Conservation (phyloP, 2,113 vertebrate species). For the Anolis sagrei region DNA sequence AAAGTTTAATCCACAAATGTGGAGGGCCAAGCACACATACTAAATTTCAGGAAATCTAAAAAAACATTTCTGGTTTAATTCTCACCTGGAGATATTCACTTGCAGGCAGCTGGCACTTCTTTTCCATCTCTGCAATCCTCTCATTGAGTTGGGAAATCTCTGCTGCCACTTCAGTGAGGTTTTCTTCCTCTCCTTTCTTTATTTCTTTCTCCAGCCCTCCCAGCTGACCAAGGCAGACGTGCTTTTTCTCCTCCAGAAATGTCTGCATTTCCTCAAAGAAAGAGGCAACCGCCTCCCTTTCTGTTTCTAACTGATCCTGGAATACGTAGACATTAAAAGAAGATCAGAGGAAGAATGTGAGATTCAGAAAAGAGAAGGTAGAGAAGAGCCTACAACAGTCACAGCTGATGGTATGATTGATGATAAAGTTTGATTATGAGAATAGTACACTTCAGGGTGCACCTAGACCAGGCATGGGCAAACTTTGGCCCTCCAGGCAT, state of each 20-base stretch:
- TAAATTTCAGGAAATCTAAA: background rate
- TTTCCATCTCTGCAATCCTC: background rate
- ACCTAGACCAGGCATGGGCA: too few relatives aligned
- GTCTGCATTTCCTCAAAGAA: background rate
- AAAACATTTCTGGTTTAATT: background rate
- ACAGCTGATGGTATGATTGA: too few relatives aligned
- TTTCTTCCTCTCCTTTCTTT: background rate
- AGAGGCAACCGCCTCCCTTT: background rate
- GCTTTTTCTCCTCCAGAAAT: background rate
- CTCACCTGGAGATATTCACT: background rate
- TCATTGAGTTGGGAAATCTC: background rate
- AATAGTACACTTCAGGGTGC: too few relatives aligned
- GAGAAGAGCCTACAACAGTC: background rate
- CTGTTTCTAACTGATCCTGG: background rate
- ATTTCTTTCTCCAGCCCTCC: background rate
- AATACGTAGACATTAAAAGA: background rate
- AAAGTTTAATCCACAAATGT: too few relatives aligned
- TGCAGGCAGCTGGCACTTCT: background rate
- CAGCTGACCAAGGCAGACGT: background rate
- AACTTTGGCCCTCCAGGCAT: too few relatives aligned
- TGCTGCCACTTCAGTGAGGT: background rate
- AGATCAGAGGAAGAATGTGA: background rate
- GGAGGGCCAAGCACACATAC: too few relatives aligned
- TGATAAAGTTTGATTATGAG: too few relatives aligned
- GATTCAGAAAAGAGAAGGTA: background rate